phyloP scores from a whole-genome alignment of 2,113 vertebrate species.

The Cichladusa arquata region DNA sequence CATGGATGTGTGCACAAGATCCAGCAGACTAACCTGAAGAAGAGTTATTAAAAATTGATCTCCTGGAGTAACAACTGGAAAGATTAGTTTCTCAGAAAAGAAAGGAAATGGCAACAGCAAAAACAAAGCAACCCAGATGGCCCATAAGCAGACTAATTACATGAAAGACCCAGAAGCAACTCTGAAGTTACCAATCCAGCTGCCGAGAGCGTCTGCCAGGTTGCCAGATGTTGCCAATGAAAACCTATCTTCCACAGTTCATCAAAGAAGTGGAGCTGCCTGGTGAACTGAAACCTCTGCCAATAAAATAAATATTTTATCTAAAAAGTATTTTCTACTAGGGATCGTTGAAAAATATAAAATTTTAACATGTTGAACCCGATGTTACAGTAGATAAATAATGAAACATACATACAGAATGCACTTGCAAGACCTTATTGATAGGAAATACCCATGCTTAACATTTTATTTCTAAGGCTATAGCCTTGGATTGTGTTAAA shows the following conservation, averaged over 20 bases:
- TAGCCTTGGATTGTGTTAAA: not conserved
- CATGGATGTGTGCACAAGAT: not conserved
- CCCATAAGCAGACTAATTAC: slow-evolving; percentile 68
- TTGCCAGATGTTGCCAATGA: slow-evolving; percentile 67
- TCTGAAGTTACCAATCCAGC: slow-evolving; percentile 67
- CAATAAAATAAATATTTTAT: slow-evolving; percentile 42
- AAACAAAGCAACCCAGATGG: slow-evolving; percentile 67
- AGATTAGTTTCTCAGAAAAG: slow-evolving; percentile 38
- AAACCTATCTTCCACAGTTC: slow-evolving; percentile 43
- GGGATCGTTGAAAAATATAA: not conserved
- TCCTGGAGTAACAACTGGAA: slow-evolving; percentile 15
- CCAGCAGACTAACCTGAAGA: not conserved
- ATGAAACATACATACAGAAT: not conserved
- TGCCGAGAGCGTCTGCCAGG: slow-evolving; percentile 51
- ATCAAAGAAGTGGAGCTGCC: slow-evolving; percentile 34
- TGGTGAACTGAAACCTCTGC: slow-evolving; percentile 14
- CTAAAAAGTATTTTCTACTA: slow-evolving; percentile 30
- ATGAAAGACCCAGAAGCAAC: slow-evolving; percentile 62
- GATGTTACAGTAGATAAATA: slow-evolving; percentile 13
- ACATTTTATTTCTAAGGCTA: not conserved
- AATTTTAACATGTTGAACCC: not conserved
- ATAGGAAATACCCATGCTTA: not conserved
- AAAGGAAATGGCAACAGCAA: slow-evolving; percentile 31
- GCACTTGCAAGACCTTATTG: not conserved
- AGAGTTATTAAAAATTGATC: slow-evolving; percentile 46